Evolutionary conservation across 2,888 invertebrate genomes (phyloP).

Genomic region (Dendrolimus houi): DNA sequence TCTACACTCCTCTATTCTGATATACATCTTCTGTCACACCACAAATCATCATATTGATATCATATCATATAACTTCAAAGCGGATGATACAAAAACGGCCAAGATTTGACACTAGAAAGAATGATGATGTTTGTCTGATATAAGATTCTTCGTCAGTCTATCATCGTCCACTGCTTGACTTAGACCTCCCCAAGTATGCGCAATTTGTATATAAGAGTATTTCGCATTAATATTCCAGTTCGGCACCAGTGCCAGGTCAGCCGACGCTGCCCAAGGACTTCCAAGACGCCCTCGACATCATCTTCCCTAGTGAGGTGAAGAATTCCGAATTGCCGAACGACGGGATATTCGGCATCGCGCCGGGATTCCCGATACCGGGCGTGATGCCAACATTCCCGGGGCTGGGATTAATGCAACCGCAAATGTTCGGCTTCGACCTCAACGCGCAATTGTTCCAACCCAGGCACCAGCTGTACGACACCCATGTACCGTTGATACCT

Average conservation of each 20-base stretch:
- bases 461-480: slow-evolving; percentile 49
- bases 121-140: too few relatives aligned
- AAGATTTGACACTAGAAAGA: too few relatives aligned
- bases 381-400: slow-evolving; percentile 32
- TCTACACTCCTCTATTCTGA: too few relatives aligned
- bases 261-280: slow-evolving; percentile 77
- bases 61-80: too few relatives aligned
- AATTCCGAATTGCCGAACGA: slow-evolving; percentile 20
- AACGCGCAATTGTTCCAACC: slow-evolving; percentile 43
- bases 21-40: too few relatives aligned
- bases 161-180: too few relatives aligned
- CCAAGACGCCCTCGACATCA: slow-evolving; percentile 80
- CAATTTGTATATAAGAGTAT: too few relatives aligned
- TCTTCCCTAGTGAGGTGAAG: slow-evolving; percentile 71
- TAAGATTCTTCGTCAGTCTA: too few relatives aligned
- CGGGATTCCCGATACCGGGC: slow-evolving; percentile 20
- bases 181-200: too few relatives aligned
- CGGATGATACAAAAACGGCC: too few relatives aligned
- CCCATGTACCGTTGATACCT: slow-evolving; percentile 50
- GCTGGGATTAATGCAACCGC: slow-evolving; percentile 29
- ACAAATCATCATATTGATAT: too few relatives aligned
- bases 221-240: slow-evolving; percentile 1
- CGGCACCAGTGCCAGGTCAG: slow-evolving; percentile 17
- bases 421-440: slow-evolving; percentile 57
- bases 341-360: slow-evolving; percentile 21